These are phyloP conservation scores for Toxotes lorentzi DNA, from an alignment of 2,797 vertebrate species.

Conservation along the genomic window DNA sequence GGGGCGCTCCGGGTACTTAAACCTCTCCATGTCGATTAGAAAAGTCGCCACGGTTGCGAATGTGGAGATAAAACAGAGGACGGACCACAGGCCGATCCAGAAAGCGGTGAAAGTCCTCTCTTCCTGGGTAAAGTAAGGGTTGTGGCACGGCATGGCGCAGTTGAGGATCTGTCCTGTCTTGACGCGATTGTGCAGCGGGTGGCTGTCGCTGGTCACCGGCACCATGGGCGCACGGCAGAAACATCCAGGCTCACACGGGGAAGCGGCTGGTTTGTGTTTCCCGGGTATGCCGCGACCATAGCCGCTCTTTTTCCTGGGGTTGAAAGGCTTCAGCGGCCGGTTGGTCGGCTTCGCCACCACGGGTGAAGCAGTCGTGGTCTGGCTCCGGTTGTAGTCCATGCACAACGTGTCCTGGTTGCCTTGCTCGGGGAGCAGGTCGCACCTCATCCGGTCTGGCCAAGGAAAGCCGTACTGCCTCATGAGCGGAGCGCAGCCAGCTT, in stretches of 20 bases:
- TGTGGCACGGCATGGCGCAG: slow-evolving; percentile 93
- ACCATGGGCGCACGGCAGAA: slow-evolving; percentile 92
- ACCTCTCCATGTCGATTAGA: slow-evolving; percentile 93
- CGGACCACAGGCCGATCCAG: slow-evolving; percentile 94
- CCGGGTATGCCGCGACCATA: slow-evolving; percentile 63
- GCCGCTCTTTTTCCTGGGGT: slow-evolving; percentile 72
- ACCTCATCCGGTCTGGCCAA: slow-evolving; percentile 96
- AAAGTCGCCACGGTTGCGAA: slow-evolving; percentile 93
- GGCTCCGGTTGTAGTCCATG: slow-evolving; percentile 95
- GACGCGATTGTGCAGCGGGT: slow-evolving; percentile 90
- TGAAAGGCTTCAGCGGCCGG: slow-evolving; percentile 81
- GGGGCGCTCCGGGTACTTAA: slow-evolving; percentile 93
- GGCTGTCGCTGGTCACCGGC: slow-evolving; percentile 84
- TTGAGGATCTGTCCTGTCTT: slow-evolving; percentile 90
- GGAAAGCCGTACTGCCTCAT: slow-evolving; percentile 97
- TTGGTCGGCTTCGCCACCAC: slow-evolving; percentile 81
- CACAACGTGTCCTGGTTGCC: slow-evolving; percentile 91
- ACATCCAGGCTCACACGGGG: slow-evolving; percentile 88
- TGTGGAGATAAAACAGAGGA: slow-evolving; percentile 93
- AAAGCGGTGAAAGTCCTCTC: slow-evolving; percentile 92
- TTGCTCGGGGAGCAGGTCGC: slow-evolving; percentile 92
- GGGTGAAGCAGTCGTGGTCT: slow-evolving; percentile 84
- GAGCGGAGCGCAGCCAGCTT: slow-evolving; percentile 93
- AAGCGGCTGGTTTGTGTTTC: slow-evolving; percentile 62
- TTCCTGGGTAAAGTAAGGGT: slow-evolving; percentile 90